phyloP scores from a whole-genome alignment of 1,140 invertebrate genomes.

The Microplitis mediator region DNA sequence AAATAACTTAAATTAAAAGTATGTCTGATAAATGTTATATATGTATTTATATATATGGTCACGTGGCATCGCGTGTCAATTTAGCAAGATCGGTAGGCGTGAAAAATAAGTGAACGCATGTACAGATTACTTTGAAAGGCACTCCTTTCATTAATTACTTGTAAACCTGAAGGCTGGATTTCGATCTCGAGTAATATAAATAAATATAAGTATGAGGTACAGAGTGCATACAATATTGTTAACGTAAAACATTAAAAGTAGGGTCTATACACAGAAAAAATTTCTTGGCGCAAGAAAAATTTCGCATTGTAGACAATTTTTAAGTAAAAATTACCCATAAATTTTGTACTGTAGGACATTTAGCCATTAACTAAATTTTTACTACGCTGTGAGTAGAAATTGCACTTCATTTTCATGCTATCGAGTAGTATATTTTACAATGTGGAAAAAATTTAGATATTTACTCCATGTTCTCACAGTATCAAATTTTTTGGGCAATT shows the following conservation, averaged over 20 bases:
- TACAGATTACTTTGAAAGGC: conserved; percentile 22
- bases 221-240: background rate
- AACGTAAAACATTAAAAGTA: background rate
- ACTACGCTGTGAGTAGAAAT: no score
- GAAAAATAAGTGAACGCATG: conserved; percentile 26
- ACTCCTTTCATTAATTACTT: conserved; percentile 29
- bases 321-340: no score
- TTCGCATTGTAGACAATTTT: no score
- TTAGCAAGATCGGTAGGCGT: conserved; percentile 18
- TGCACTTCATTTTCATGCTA: no score
- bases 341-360: no score
- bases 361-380: no score
- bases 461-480: no score
- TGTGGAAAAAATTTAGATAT: no score
- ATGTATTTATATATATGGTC: background rate
- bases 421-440: no score
- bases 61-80: conserved; percentile 25
- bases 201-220: background rate
- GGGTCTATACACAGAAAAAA: background rate
- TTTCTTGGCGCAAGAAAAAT: no score
- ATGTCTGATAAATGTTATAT: background rate
- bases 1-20: no score
- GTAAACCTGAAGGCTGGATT: conserved; percentile 1
- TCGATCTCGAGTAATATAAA: background rate
- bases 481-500: no score